These are phyloP conservation scores for Rana temporaria DNA, from an alignment of 2,113 vertebrate genomes.

Conservation along the genomic window DNA sequence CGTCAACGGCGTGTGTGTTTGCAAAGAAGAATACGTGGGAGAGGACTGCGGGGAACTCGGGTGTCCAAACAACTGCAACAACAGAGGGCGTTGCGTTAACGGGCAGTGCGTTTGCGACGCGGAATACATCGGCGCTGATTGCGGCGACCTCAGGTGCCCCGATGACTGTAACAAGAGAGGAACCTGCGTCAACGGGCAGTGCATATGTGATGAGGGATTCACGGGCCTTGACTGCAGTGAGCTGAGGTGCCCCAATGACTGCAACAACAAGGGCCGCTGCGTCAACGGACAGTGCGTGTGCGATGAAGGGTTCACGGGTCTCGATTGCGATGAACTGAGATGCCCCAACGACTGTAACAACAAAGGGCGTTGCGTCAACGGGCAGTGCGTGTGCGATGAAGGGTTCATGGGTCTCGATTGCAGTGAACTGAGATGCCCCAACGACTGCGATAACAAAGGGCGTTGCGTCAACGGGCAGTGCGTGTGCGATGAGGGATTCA, in stretches of 20 bases:
- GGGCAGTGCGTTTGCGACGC: constrained; percentile 85
- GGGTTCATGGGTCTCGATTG: constrained; percentile 86
- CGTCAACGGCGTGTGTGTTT: constrained; percentile 81
- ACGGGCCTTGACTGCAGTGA: constrained; percentile 79
- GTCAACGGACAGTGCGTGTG: constrained; percentile 86
- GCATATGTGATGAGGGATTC: constrained; percentile 81
- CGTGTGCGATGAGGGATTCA: constrained; percentile 82
- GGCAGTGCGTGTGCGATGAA: constrained; percentile 82
- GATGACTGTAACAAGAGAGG: constrained; percentile 80
- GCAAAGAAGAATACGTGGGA: constrained; percentile 84
- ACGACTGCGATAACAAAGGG: constrained; percentile 79
- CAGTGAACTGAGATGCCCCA: constrained; percentile 79
- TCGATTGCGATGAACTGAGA: constrained; percentile 80
- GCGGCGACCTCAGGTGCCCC: constrained; percentile 81
- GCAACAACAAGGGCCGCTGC: constrained; percentile 79
- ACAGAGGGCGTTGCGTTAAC: constrained; percentile 77
- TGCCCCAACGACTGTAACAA: constrained; percentile 83
- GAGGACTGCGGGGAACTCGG: constrained; percentile 80
- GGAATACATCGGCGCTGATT: constrained; percentile 84
- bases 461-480: constrained; percentile 84
- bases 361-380: constrained; percentile 82
- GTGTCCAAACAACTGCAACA: constrained; percentile 84
- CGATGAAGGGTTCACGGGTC: constrained; percentile 74
- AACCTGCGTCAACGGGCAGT: constrained; percentile 79
- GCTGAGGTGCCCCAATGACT: constrained; percentile 84